These are phyloP conservation scores for Cheumatopsyche charites DNA, from an alignment of 1,140 invertebrate genomes.

Conservation along the genomic window DNA sequence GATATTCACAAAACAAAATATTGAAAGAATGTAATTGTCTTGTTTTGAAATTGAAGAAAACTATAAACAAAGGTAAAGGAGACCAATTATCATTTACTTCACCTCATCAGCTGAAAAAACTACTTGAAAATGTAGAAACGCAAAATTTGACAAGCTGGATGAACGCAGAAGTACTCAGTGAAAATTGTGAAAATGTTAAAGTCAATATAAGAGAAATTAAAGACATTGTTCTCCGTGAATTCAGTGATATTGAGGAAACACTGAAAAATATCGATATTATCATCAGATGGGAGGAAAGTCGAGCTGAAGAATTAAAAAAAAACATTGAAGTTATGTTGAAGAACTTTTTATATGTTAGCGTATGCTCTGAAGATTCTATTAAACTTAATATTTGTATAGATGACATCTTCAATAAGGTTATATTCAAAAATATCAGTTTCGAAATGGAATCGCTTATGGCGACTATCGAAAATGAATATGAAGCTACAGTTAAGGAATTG, in stretches of 20 bases:
- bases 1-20: slow-evolving; percentile 7
- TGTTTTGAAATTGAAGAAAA: slow-evolving; percentile 54
- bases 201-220: slow-evolving; percentile 56
- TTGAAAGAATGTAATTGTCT: neutral
- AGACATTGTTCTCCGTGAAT: slow-evolving; percentile 53
- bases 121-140: slow-evolving; percentile 65
- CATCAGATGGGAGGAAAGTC: slow-evolving; percentile 53
- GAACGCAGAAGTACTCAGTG: slow-evolving; percentile 66
- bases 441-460: slow-evolving; percentile 65
- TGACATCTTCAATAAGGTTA: slow-evolving; percentile 68
- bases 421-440: slow-evolving; percentile 63
- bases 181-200: slow-evolving; percentile 61
- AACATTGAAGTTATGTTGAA: slow-evolving; percentile 58
- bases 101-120: slow-evolving; percentile 62
- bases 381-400: slow-evolving; percentile 68
- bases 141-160: slow-evolving; percentile 71
- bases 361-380: slow-evolving; percentile 64
- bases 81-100: slow-evolving; percentile 65
- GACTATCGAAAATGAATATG: slow-evolving; percentile 66
- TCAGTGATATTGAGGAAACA: slow-evolving; percentile 51
- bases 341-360: slow-evolving; percentile 58
- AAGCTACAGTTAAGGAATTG: slow-evolving; percentile 62
- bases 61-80: slow-evolving; percentile 54
- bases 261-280: slow-evolving; percentile 50
- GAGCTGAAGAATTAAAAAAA: slow-evolving; percentile 56